Conservation (phyloP, 2,113 vertebrate species). For the Nasalis larvatus region DNA sequence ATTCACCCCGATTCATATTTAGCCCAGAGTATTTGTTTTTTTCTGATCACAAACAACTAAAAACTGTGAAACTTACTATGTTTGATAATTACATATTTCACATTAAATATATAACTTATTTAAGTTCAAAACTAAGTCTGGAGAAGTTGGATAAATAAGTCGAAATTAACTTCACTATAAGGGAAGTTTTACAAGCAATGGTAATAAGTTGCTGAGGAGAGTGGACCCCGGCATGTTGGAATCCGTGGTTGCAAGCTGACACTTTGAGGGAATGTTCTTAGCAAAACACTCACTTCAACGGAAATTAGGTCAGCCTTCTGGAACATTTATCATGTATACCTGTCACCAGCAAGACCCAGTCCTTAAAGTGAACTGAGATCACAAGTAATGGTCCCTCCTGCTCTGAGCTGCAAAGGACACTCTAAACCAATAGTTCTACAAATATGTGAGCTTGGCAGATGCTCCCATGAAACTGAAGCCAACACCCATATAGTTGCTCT, state of each 20-base stretch:
- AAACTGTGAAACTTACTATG: background rate
- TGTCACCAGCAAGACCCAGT: slow-evolving; percentile 67
- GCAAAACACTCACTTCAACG: slow-evolving; percentile 66
- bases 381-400: background rate
- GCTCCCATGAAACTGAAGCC: slow-evolving; percentile 33
- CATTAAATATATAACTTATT: background rate
- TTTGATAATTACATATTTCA: background rate
- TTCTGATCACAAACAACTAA: slow-evolving; percentile 19
- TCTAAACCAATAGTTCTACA: slow-evolving; percentile 36
- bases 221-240: slow-evolving; percentile 3
- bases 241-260: slow-evolving; percentile 60
- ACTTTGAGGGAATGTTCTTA: slow-evolving; percentile 71
- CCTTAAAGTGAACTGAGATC: slow-evolving; percentile 61
- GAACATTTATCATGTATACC: slow-evolving; percentile 70
- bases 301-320: slow-evolving; percentile 78
- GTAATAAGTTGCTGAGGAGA: slow-evolving; percentile 24
- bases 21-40: background rate
- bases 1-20: background rate
- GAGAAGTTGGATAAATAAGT: slow-evolving; percentile 6
- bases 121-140: background rate
- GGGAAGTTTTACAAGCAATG: background rate
- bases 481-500: slow-evolving; percentile 64
- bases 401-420: slow-evolving; percentile 6
- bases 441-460: slow-evolving; percentile 65
- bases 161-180: background rate